Evolutionary conservation across 2,888 invertebrate species (phyloP), one percentile per base, ranked within the genome.

Genomic region (Ctena decussata): DNA sequence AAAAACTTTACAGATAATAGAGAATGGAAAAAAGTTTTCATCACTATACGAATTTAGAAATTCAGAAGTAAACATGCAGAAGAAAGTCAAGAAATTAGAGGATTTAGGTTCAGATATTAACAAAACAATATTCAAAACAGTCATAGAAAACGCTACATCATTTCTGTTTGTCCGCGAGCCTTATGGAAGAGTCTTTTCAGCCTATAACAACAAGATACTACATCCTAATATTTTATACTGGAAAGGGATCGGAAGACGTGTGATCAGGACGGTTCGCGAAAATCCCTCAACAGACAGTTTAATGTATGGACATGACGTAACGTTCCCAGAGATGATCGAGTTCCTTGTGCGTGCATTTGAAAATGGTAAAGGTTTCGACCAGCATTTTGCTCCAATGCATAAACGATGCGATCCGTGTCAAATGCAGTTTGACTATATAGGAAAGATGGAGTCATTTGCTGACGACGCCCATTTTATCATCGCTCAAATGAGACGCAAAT

Each of bases 161-260:
- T 72, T 72, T 30, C 24, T 41, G 72, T 72, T 72, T 46, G 46
- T 46, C 1, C 41, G 72, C 6, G 72, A 72, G 27, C 72, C 72
- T 1, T 72, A 72, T 24, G 30, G 44, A 0, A 24, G 72, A 46
- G 27, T 72, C 8, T 72, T 72, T 44, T 72, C 72, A 41, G 72
- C 72, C 6, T 72, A 72, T 44, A 72, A 44, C 44, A 72, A 72
- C 27, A 72, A 72, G 27, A 41, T 72, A 30, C 27, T 27, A 15
- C 27, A 46, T 46, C 44, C 72, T 21, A 72, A 72, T n/a, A 44
- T 27, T 3, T 3, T 72, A 30, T 72, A n/a, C n/a, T 72, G 72
- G 72, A 24, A 15, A 46, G 2, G 1, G 0, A 30, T 72, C 30
- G 72, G 72, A 27, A 3, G 41, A 12, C 39, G 44, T 6, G 72